Conservation (phyloP, 2,113 vertebrate genomes). For the Onychostruthus taczanowskii region DNA sequence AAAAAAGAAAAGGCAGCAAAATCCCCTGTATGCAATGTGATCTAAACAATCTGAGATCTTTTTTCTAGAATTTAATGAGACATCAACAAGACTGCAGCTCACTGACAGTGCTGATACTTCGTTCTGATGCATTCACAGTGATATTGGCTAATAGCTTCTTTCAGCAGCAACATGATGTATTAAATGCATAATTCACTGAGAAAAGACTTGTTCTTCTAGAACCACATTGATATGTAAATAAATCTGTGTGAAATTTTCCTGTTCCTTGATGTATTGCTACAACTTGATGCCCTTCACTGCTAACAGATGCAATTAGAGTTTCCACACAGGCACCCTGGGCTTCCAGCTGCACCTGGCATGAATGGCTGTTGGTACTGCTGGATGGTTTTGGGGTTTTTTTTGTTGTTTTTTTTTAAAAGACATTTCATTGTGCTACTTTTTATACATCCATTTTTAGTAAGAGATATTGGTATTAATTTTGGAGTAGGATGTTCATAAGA, state of each 20-base stretch:
- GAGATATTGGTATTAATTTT: background rate
- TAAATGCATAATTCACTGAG: background rate
- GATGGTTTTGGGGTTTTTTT: background rate
- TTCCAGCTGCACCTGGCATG: background rate
- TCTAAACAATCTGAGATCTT: background rate
- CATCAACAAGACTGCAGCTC: background rate
- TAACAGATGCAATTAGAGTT: background rate
- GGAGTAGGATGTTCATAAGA: background rate
- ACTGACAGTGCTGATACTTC: background rate
- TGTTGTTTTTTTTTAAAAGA: background rate
- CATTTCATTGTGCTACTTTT: background rate
- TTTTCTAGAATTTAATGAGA: background rate
- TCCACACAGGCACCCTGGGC: background rate
- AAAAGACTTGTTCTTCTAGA: background rate
- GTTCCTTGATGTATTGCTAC: background rate
- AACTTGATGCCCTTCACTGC: background rate
- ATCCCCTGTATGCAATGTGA: background rate
- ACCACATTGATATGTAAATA: background rate
- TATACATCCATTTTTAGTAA: background rate
- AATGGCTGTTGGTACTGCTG: background rate
- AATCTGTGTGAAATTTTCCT: background rate
- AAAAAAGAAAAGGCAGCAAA: background rate
- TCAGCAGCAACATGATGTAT: background rate
- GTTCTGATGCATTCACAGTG: rapidly evolving
- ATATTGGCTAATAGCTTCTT: background rate